Base-by-base conservation (phyloP, 2,797 vertebrate genomes). In the Oceanodroma leucorhoa region DNA sequence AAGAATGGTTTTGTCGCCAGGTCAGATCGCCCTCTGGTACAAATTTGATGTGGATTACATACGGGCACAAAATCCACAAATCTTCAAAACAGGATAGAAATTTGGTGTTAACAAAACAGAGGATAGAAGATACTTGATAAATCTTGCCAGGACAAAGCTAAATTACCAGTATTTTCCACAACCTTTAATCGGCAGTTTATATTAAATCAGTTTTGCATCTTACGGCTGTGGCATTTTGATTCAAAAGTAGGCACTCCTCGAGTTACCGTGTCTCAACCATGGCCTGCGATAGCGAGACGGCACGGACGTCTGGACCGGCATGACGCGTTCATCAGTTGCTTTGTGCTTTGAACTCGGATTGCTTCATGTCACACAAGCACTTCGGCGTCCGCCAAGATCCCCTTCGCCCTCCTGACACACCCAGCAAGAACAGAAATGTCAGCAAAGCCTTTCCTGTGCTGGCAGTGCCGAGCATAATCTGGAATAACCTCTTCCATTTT, bases 201-300 rank as follows among this genome's bases (percentile, higher is more conserved):
- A 89, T 82, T 79, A 83, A 92, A 76, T 73, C 36, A 73, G 32
- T 72, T 87, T 93, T 87, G 78, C 36, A 67, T 90, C 40, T 66
- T 48, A 5, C 0, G 29, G 70, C 75, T 89, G 62, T 87, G 70
- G 40, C 55, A 94, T 94, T 90, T 82, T 79, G 81, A 41, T 94
- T 89, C 4, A 1, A 11, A 38, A 34, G 22, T 0, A 64, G 71
- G 30, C 50, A 9, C 22, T 78, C 70, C 34, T 41, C 0, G 0
- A 53, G 61, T 48, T 12, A 2, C 46, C 0, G 0, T 15, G 36
- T 70, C 55, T 89, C 22, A 5, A 0, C 7, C 30, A 0, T 8
- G 60, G 75, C 51, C 8, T 5, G 38, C 0, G 0, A 1, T 3
- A 27, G 54, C 1, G 0, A 7, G 9, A 5, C 1, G 1, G 60